phyloP scores from a whole-genome alignment of 2,113 vertebrate species.

The Numida meleagris region DNA sequence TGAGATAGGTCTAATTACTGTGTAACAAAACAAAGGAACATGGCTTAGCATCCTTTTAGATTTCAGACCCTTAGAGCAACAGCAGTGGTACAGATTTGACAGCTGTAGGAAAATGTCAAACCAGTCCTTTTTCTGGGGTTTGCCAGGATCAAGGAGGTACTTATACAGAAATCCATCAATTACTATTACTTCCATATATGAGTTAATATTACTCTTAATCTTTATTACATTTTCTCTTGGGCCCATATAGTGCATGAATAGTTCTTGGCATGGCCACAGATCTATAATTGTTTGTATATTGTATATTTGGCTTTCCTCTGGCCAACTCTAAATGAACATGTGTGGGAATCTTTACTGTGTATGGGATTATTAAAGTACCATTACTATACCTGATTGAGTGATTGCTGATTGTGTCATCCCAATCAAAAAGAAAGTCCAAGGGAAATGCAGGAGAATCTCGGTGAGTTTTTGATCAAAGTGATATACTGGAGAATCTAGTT shows the following conservation, averaged over 20 bases:
- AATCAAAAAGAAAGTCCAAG: background rate
- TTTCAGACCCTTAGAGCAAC: background rate
- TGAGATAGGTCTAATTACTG: background rate
- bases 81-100: background rate
- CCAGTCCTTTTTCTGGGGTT: background rate
- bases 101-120: background rate
- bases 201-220: slow-evolving; percentile 43
- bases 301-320: slow-evolving; percentile 33
- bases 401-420: background rate
- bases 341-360: background rate
- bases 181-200: background rate
- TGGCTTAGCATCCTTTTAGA: background rate
- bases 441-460: background rate
- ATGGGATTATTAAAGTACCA: background rate
- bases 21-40: background rate
- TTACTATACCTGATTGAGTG: background rate
- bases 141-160: background rate
- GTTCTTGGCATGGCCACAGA: slow-evolving; percentile 46
- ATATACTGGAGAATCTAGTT: background rate
- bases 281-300: slow-evolving; percentile 41
- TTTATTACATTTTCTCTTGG: slow-evolving; percentile 52
- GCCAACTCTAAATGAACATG: slow-evolving; percentile 6
- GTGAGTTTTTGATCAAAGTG: background rate
- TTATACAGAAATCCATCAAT: background rate
- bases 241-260: slow-evolving; percentile 1